Percentiles rank a stretch among this genome's conserved stretches.
Evolutionary conservation across 2,113 vertebrate genomes (phyloP).

Genomic region (Sebastes schlegelii): DNA sequence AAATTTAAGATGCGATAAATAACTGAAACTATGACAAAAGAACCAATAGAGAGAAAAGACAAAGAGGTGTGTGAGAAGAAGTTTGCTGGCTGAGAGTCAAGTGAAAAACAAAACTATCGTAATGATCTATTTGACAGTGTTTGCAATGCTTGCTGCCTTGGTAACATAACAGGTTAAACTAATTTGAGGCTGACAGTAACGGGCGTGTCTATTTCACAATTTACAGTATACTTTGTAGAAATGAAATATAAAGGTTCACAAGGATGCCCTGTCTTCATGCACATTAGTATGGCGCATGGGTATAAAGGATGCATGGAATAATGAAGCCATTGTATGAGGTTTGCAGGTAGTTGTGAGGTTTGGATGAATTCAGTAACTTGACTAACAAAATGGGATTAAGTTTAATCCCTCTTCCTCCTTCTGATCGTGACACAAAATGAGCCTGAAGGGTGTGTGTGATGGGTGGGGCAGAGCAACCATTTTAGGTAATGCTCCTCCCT

Average conservation of each 20-base stretch:
- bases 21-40: not conserved
- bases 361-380: not conserved
- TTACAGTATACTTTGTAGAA: not conserved
- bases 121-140: not conserved
- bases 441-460: slow-evolving; percentile 13
- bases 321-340: not conserved
- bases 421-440: not conserved
- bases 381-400: not conserved
- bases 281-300: not conserved
- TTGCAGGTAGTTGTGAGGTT: not conserved
- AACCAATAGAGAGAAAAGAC: not conserved
- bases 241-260: not conserved
- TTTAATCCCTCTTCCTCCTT: slow-evolving; percentile 24
- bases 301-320: not conserved
- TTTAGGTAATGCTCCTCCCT: slow-evolving; percentile 49
- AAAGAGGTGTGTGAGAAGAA: slow-evolving; percentile 2
- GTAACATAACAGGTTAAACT: slow-evolving; percentile 49
- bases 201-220: slow-evolving; percentile 22
- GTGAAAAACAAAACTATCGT: not conserved
- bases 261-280: not conserved
- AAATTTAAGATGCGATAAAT: not conserved
- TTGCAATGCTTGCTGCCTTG: slow-evolving; percentile 21
- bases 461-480: slow-evolving; percentile 19
- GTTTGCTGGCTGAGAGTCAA: slow-evolving; percentile 10
- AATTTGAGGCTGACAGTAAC: slow-evolving; percentile 11